Evolutionary conservation across 2,888 invertebrate genomes (phyloP), one percentile per base, ranked within the genome.

Genomic region (Agrotis clavis): DNA sequence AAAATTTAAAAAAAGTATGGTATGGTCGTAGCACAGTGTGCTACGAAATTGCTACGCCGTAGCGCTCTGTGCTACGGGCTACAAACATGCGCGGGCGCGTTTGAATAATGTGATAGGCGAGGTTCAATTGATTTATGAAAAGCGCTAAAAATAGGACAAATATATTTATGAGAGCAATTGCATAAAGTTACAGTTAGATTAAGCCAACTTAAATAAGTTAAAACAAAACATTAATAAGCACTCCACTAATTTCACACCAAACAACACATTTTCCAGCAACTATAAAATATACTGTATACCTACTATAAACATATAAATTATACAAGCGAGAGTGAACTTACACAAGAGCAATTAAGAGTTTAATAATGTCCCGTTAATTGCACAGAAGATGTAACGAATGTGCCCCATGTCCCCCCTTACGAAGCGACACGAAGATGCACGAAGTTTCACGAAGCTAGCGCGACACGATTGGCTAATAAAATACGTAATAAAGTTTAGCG

Each of bases 291-390:
- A 80, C 60, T 30, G 47, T 77, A 60, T 68, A 73, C n/a, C n/a
- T n/a, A n/a, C 70, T 30, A 84, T 83, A 81, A 78, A 83, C 77
- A 83, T 84, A 82, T 90, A 88, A 90, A 90, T 90, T 85, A 89
- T 86, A 81, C 72, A 81, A 88, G 86, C 70, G 83, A 88, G 87
- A 89, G 89, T 88, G 85, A 88, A 91, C 88, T 92, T 91, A 86
- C 92, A 91, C 91, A 91, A 91, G 87, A 86, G 83, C 91, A 91
- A 90, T 92, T 92, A 92, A 85, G 88, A 79, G 81, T 84, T 84
- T 87, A 89, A 90, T 90, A 91, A 89, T 88, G 88, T 83, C 85
- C 84, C 86, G 88, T 90, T 93, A 92, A 93, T 93, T 92, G 91
- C 87, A 87, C 81, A 85, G 88, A 87, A 88, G 90, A 86, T 77